Conservation (phyloP, 2,888 invertebrate genomes). For the Pyrrhia umbra region DNA sequence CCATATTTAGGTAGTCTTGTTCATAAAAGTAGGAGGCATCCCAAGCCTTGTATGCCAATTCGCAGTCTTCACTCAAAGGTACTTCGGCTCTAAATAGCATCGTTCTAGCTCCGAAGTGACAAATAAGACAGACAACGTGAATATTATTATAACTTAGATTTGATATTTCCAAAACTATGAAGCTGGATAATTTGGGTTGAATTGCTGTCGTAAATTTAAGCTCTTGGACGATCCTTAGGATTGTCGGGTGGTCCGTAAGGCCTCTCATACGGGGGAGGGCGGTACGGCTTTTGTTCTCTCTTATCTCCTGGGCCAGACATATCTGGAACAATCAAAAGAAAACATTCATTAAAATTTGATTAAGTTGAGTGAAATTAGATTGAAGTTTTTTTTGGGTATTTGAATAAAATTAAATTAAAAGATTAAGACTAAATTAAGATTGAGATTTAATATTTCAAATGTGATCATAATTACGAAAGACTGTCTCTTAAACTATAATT, state of each 20-base stretch:
- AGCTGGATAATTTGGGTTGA: neutral
- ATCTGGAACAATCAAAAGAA: conserved; percentile 34
- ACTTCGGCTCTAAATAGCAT: neutral
- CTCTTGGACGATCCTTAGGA: conserved; percentile 66
- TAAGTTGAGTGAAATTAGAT: neutral
- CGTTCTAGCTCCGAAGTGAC: neutral
- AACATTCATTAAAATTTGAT: neutral
- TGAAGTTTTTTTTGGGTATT: too few relatives aligned
- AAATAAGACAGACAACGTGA: too few relatives aligned
- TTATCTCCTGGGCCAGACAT: conserved; percentile 78
- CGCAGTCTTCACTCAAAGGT: neutral
- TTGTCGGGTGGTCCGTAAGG: conserved; percentile 72
- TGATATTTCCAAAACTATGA: neutral
- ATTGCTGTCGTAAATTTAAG: conserved; percentile 32
- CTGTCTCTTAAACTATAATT: too few relatives aligned
- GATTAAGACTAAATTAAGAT: too few relatives aligned
- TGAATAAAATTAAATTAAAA: too few relatives aligned
- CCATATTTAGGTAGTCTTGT: neutral
- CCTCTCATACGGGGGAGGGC: conserved; percentile 75
- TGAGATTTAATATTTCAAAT: too few relatives aligned
- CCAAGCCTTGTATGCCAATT: neutral
- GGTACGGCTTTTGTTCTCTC: conserved; percentile 71
- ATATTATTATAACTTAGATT: neutral
- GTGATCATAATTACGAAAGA: too few relatives aligned
- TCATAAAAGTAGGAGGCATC: neutral